Base-by-base conservation (phyloP, 92 coral and sea anemone species). In the Chrysogorgia sp. region DNA sequence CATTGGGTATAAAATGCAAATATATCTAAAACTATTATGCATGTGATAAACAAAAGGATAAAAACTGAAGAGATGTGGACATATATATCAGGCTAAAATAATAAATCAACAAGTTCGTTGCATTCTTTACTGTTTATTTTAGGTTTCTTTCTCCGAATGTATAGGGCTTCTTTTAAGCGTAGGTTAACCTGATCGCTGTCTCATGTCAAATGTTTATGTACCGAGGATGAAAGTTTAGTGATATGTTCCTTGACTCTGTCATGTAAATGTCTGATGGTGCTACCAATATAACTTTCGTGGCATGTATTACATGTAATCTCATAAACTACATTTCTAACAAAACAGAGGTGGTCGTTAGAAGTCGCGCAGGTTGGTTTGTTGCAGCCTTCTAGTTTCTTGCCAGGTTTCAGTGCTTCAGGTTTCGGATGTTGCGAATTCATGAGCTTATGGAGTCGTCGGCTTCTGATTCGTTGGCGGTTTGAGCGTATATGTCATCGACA, bases 401-500 rank as follows among this genome's bases (percentile, higher is more conserved):
- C 12, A 4, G 43, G 43, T 37, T 37, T 37, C 43, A 37, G 43
- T 37, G 43, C 12, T 37, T 37, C n/a, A n/a, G n/a, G 43, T 37
- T 37, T 37, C 43, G 78, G 62, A 17, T 56, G 62, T 56, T 62
- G 68, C 21, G 32, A 40, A 40, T 62, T 62, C 68, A 62, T 31
- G 20, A 8, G 17, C 24, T 7, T 15, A 20, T 62, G 63, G 48
- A 74, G 13, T 63, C 53, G 56, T 82, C 80, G 20, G 82, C 77
- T 20, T 25, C 40, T 63, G 34, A 22, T 52, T 61, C 75, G 55
- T 74, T 34, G 23, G 0, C 33, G 15, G 86, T 45, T 74, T 82
- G 81, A 13, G 31, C 14, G 32, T 57, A 71, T 31, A 58, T 23
- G 71, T 81, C 74, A 35, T 71, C 81, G 0, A 41, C 85, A 43